These are phyloP conservation scores for Oncorhynchus masou DNA, from an alignment of 2,113 vertebrate species.

Conservation along the genomic window DNA sequence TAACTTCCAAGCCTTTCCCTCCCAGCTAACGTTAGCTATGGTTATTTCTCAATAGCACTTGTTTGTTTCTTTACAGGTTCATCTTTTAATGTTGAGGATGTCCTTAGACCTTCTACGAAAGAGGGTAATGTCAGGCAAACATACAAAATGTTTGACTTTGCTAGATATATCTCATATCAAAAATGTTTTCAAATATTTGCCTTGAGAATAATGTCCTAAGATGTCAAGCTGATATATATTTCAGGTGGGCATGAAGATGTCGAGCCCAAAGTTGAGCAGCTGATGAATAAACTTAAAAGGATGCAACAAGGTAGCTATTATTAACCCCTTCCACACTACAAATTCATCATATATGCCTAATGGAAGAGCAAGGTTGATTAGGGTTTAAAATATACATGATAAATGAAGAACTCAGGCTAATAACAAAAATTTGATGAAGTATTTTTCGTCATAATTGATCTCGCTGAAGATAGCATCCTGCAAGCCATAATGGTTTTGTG, in stretches of 20 bases:
- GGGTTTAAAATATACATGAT: too few relatives aligned
- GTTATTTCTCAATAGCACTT: too few relatives aligned
- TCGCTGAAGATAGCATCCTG: neutral
- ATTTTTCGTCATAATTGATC: too few relatives aligned
- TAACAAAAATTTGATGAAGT: too few relatives aligned
- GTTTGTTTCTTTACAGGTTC: neutral
- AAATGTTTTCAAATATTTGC: neutral
- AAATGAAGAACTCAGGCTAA: too few relatives aligned
- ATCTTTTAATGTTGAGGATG: conserved; percentile 4
- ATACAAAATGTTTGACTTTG: too few relatives aligned
- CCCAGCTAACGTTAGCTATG: too few relatives aligned
- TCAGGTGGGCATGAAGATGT: neutral
- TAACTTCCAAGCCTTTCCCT: too few relatives aligned
- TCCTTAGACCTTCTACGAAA: neutral
- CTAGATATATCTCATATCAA: neutral
- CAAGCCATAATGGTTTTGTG: neutral
- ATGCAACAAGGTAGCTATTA: neutral
- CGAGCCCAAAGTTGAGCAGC: neutral
- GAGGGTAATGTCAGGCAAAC: neutral
- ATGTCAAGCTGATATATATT: neutral
- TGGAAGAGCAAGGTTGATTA: too few relatives aligned
- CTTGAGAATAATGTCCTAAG: neutral
- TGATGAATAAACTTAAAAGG: neutral
- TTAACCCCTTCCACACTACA: neutral
- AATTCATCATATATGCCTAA: too few relatives aligned